Percentiles rank a stretch among this genome's conserved stretches.
Evolutionary conservation across 1,140 invertebrate species (phyloP).

Genomic region (Polypedilum pembai): DNA sequence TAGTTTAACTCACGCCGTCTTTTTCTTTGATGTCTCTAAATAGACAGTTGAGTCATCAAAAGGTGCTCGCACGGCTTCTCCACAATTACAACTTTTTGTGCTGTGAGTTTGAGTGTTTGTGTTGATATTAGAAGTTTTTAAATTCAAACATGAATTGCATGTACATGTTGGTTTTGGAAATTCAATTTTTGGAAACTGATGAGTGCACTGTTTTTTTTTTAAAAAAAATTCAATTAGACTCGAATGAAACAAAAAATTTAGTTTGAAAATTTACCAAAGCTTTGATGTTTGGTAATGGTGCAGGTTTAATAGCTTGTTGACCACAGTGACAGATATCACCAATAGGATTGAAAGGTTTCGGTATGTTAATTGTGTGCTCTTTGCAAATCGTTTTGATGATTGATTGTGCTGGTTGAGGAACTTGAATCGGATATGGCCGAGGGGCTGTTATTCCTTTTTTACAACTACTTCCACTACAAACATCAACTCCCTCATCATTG

Average conservation of each 20-base stretch:
- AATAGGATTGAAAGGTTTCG: background rate
- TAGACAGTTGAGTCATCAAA: background rate
- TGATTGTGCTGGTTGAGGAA: background rate
- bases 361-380: background rate
- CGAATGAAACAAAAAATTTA: background rate
- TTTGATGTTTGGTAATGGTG: background rate
- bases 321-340: background rate
- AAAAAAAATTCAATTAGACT: background rate
- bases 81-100: background rate
- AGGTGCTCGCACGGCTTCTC: background rate
- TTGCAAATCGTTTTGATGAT: background rate
- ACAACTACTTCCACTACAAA: background rate
- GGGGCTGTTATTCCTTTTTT: background rate
- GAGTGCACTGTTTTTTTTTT: background rate
- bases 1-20: background rate
- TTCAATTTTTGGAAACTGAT: background rate
- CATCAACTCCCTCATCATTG: constrained; percentile 4
- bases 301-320: background rate
- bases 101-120: background rate
- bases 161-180: background rate
- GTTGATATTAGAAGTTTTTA: background rate
- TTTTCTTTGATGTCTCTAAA: background rate
- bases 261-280: background rate
- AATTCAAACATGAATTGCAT: background rate
- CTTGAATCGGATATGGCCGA: background rate